A percentile compares a stretch with the other conserved stretches of the same genome.
Evolutionary conservation across 2,888 invertebrate species (phyloP).

Genomic region (Eupithecia centaureata): DNA sequence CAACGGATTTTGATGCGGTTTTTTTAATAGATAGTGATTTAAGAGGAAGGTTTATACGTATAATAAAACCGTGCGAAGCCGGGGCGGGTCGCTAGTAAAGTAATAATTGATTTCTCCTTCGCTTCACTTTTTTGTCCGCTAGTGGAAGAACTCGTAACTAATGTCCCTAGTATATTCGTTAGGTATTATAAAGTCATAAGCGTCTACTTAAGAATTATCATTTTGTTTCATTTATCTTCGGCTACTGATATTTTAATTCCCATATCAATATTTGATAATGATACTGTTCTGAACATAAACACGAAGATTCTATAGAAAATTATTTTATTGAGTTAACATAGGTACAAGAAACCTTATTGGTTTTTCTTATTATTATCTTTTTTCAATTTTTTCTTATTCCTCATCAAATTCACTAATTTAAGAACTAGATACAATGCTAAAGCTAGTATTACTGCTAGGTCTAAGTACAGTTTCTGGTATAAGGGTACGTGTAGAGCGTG

Average conservation of each 20-base stretch:
- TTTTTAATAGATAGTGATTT: too few relatives aligned
- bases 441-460: conserved; percentile 39
- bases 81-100: too few relatives aligned
- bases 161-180: too few relatives aligned
- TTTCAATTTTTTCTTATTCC: background rate
- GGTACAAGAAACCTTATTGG: background rate
- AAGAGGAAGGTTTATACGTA: too few relatives aligned
- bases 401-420: conserved; percentile 13
- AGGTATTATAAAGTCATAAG: too few relatives aligned
- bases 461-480: conserved; percentile 61
- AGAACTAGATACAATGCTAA: conserved; percentile 12
- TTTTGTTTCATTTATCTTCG: background rate
- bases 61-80: too few relatives aligned
- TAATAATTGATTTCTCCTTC: too few relatives aligned
- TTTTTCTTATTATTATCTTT: background rate
- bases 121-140: too few relatives aligned
- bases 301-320: background rate
- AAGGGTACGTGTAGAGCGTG: conserved; percentile 53
- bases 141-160: too few relatives aligned
- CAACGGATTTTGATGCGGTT: too few relatives aligned
- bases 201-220: too few relatives aligned
- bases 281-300: background rate
- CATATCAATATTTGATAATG: too few relatives aligned
- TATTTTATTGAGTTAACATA: background rate
- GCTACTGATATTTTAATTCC: background rate